These are phyloP conservation scores for Macrobrachium nipponense DNA, from an alignment of 1,140 invertebrate genomes.

Conservation along the genomic window DNA sequence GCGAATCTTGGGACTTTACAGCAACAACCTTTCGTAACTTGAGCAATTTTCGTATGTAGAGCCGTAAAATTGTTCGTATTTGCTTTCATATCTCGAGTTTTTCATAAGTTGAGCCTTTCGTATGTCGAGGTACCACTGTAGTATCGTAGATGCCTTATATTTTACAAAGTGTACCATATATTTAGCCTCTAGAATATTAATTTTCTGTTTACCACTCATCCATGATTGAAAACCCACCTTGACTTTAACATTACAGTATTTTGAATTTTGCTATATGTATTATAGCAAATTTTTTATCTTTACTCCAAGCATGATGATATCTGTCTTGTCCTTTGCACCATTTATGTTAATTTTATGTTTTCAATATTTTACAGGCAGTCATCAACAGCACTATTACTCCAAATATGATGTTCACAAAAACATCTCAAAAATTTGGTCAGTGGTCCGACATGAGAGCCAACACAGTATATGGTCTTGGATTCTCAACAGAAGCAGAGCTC, in stretches of 20 bases:
- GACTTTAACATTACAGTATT: too few species aligned
- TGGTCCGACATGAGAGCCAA: slow-evolving; percentile 98
- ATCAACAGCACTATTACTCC: slow-evolving; percentile 98
- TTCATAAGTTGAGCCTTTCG: too few species aligned
- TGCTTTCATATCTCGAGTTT: too few species aligned
- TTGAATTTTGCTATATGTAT: background rate
- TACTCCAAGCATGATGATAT: background rate
- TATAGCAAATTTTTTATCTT: background rate
- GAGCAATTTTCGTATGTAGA: too few species aligned
- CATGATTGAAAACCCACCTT: too few species aligned
- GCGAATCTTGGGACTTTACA: too few species aligned
- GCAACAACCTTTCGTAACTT: too few species aligned
- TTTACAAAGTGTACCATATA: too few species aligned
- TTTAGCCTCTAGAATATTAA: too few species aligned
- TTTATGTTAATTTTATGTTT: slow-evolving; percentile 7
- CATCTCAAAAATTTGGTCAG: slow-evolving; percentile 98
- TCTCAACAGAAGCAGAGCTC: slow-evolving; percentile 92
- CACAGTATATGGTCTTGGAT: slow-evolving; percentile 97
- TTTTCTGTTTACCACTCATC: too few species aligned
- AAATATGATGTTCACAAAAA: slow-evolving; percentile 99
- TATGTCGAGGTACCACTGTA: slow-evolving; percentile 68
- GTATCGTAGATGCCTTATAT: too few species aligned
- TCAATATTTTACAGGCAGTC: slow-evolving; percentile 79
- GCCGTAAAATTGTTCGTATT: too few species aligned
- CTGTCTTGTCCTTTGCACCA: background rate